Evolutionary conservation across 2,888 invertebrate species (phyloP).

Genomic region (Plagiodera versicolora): DNA sequence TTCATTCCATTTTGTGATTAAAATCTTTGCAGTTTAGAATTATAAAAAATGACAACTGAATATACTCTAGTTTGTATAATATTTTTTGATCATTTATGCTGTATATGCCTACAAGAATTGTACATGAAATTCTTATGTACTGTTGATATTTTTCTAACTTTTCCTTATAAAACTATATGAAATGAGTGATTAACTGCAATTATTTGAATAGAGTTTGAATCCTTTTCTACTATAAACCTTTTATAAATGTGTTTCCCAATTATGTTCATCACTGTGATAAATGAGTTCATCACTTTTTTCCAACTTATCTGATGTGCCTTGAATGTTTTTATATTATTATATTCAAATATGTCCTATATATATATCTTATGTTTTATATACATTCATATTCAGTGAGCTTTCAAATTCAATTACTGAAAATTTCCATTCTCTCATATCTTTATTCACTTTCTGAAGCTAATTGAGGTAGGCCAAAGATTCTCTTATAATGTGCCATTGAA

Average conservation of each 20-base stretch:
- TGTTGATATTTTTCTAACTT: no score
- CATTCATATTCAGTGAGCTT: no score
- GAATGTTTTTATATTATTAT: neutral
- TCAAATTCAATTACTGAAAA: neutral
- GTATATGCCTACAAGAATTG: no score
- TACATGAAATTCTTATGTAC: no score
- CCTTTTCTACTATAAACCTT: neutral
- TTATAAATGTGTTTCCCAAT: neutral
- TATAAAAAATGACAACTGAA: no score
- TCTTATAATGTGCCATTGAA: conserved; percentile 15
- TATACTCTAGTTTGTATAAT: no score
- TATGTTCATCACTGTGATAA: conserved; percentile 2
- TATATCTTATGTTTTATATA: no score
- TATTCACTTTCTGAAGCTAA: neutral
- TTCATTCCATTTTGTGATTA: neutral
- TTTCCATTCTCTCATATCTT: neutral
- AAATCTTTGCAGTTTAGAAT: neutral
- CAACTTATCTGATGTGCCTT: conserved; percentile 8
- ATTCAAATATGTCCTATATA: neutral
- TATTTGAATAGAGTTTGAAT: no score
- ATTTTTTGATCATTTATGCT: no score
- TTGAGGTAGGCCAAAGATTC: conserved; percentile 16
- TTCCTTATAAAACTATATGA: no score
- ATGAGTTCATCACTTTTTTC: conserved; percentile 14
- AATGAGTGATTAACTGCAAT: neutral